Evolutionary conservation across 2,797 vertebrate genomes (phyloP), one percentile per base, ranked within the genome.

Genomic region (Oreortyx pictus): DNA sequence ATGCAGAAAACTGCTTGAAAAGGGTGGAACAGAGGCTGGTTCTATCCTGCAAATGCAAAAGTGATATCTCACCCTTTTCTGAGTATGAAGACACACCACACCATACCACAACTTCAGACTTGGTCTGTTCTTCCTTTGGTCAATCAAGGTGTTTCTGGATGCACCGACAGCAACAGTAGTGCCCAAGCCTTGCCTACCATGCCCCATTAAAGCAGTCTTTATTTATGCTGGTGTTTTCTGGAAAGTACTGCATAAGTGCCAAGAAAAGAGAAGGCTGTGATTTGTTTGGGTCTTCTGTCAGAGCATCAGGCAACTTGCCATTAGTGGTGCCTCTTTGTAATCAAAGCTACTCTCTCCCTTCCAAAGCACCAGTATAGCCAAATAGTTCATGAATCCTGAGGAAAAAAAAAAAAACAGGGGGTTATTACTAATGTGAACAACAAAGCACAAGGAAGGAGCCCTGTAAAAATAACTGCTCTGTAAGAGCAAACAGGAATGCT

Each of bases 221-320:
- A 74, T 88, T 92, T 62, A 59, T 14, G 18, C n/a, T 64, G 22
- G 5, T 86, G 31, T 78, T 43, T 74, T 65, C 35, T 82, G 60
- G 70, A 93, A 96, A 91, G 59, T 64, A 61, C 31, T 62, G 25
- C 62, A 73, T 57, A 65, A 79, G 76, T 0, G 6, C 44, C 52
- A 86, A 50, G 35, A 49, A 72, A 62, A 90, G 80, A 68, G 82
- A 85, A 71, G 70, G 86, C 56, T 70, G 24, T 59, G 15, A 93
- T 76, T 89, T 91, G 66, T 83, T 91, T 94, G 73, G 33, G 77
- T 93, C 75, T 94, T 92, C 91, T 76, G 77, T 90, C 88, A 94
- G 82, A 92, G 62, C 44, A 90, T 91, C 74, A 59, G 64, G 75
- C 59, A 80, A 14, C 39, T 27, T 81, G 75, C 49, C 72, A 85